Evolutionary conservation across 2,888 invertebrate species (phyloP).

Genomic region (Sarcophaga caerulescens): DNA sequence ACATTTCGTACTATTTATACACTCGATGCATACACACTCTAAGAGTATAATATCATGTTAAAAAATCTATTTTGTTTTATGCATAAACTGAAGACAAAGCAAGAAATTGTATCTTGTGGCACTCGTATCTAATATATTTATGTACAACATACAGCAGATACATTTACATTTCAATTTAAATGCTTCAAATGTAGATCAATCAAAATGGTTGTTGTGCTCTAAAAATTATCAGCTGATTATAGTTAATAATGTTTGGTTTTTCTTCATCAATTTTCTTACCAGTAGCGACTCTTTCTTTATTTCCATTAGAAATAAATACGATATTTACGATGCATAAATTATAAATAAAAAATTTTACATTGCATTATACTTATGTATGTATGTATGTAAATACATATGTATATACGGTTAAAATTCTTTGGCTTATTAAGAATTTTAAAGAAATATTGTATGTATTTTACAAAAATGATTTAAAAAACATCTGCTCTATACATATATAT

Average conservation of each 20-base stretch:
- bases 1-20: constrained; percentile 33
- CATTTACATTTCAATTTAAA: constrained; percentile 34
- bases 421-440: constrained; percentile 19
- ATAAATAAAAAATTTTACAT: neutral
- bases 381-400: no score
- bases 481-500: constrained; percentile 5
- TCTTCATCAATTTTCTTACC: neutral
- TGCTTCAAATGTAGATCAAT: constrained; percentile 44
- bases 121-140: constrained; percentile 13
- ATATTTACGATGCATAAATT: neutral
- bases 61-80: constrained; percentile 26
- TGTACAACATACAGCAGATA: neutral
- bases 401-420: neutral
- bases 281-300: neutral
- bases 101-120: constrained; percentile 25
- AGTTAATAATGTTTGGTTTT: constrained; percentile 14
- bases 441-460: neutral
- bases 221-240: constrained; percentile 49
- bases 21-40: neutral
- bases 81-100: constrained; percentile 43
- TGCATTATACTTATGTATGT: neutral
- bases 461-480: neutral
- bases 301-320: neutral
- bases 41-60: constrained; percentile 33
- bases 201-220: constrained; percentile 59